Base-by-base conservation (phyloP, 2,113 vertebrate species). In the Leptobrachium leishanense region DNA sequence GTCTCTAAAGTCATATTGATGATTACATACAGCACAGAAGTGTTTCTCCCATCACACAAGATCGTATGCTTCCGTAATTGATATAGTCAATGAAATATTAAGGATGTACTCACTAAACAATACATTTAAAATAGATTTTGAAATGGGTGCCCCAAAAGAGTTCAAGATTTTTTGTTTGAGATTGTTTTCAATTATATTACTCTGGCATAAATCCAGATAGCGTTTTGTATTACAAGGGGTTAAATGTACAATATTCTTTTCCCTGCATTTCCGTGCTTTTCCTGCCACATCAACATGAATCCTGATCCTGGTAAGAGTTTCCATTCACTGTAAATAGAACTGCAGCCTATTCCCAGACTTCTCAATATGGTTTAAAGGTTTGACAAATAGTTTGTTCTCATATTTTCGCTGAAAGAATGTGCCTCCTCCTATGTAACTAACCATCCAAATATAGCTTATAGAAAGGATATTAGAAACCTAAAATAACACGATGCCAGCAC, bases 401-500 rank as follows among this genome's bases (percentile, higher is more conserved):
- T 46, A 68, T 68, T 81, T 43, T 59, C 15, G 73, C 53, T 39
- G 63, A 74, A 81, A 74, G 70, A 59, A 68, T 74, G 53, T 68
- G 42, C 20, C 54, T 62, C 65, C 53, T 68, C 43, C 42, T 59
- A 57, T 68, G 46, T 74, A 72, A 54, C 62, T 4, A 55, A 39
- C 31, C 72, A 40, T 50, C 70, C 31, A 68, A 68, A 46, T 68
- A 59, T 81, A 63, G 64, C 65, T 81, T 81, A 74, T 62, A 74
- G 78, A 80, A 74, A 80, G 74, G 64, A 41, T 68, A 74, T 80
- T 80, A 68, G 70, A 68, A 80, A 59, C 54, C 77, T 79, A 68
- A 74, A 79, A 72, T 67, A 73, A 79, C 70, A 55, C 6, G 15
- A 43, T 43, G 40, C n/a, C 69, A 67, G 50, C 50, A 80, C 71